Percentiles rank a stretch among this genome's conserved stretches.
Conservation (phyloP, 1,140 invertebrate genomes). For the Brachionus koreanus region DNA sequence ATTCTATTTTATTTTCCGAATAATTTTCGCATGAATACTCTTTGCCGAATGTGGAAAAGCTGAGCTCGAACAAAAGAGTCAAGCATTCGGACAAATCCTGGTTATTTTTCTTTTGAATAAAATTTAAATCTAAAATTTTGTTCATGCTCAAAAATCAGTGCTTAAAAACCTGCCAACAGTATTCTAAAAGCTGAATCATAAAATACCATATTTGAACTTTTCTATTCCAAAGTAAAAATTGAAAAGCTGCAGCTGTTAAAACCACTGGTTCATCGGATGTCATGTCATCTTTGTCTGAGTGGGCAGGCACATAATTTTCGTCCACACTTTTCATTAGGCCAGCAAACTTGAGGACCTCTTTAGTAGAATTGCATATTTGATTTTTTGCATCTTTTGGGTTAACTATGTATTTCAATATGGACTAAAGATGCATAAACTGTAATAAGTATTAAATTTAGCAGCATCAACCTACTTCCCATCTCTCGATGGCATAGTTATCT, state of each 20-base stretch:
- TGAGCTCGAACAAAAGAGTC: slow-evolving; percentile 88
- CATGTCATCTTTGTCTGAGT: neutral
- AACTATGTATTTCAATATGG: slow-evolving; percentile 31
- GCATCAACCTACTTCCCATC: slow-evolving; percentile 71
- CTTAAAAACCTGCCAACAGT: slow-evolving; percentile 21
- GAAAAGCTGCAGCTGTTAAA: slow-evolving; percentile 85
- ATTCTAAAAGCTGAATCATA: slow-evolving; percentile 84
- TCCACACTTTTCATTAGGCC: slow-evolving; percentile 33
- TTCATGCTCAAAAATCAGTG: too few relatives aligned
- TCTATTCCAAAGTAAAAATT: slow-evolving; percentile 88
- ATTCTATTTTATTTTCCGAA: slow-evolving; percentile 72
- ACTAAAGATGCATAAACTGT: neutral
- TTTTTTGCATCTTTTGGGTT: slow-evolving; percentile 42
- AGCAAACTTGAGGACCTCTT: slow-evolving; percentile 36
- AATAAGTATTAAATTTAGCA: neutral
- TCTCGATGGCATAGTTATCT: slow-evolving; percentile 83
- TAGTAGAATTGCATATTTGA: slow-evolving; percentile 31
- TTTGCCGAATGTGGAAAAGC: slow-evolving; percentile 89
- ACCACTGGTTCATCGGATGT: neutral
- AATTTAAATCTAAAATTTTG: slow-evolving; percentile 12
- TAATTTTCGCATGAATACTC: slow-evolving; percentile 93
- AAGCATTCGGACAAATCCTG: slow-evolving; percentile 83
- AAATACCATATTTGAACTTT: slow-evolving; percentile 91
- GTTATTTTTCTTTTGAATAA: slow-evolving; percentile 66
- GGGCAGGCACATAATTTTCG: neutral